Evolutionary conservation across 2,797 vertebrate species (phyloP), one percentile per base, ranked within the genome.

Genomic region (Premnoplex brunnescens): DNA sequence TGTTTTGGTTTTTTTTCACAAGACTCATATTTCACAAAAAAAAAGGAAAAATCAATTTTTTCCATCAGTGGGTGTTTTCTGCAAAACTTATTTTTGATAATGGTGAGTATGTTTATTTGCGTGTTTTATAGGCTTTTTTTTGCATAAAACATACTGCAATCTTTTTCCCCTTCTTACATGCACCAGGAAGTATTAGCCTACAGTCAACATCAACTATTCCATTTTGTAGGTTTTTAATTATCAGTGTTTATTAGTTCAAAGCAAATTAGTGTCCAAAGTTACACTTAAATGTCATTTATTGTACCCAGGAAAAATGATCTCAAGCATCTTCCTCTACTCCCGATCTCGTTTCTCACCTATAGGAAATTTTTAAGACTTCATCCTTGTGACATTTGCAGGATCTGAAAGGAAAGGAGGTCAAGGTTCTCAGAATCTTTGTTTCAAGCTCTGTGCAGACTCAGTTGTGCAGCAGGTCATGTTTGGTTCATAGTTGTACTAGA

Each of bases 401-500:
- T 48, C 24, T 56, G n/a, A 64, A 75, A 20, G 10, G 12, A 69
- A 62, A 52, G n/a, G 37, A 0, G 2, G 14, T 52, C 20, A 82
- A 20, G 5, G 15, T 86, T 60, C 34, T 88, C 46, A 60, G 19
- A 63, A 36, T 32, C 23, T 11, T 82, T 58, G 5, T 30, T 73
- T 87, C 30, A 69, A 8, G 14, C 3, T 75, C 66, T 81, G 11
- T 84, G 6, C 16, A 82, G 41, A 19, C 20, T 91, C 13, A 59
- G 19, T 14, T 10, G 9, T 66, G n/a, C 41, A 78, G 11, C 21
- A 39, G 1, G 0, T 69, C 22, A 2, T 39, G 4, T 5, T 54
- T 85, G 28, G 23, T 62, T 89, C 49, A 36, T 14, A 26, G 23
- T 7, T 78, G 46, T 67, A 19, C 23, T 54, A 56, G 8, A 58